Conservation (phyloP, 2,888 invertebrate species). For the Polyommatus icarus region DNA sequence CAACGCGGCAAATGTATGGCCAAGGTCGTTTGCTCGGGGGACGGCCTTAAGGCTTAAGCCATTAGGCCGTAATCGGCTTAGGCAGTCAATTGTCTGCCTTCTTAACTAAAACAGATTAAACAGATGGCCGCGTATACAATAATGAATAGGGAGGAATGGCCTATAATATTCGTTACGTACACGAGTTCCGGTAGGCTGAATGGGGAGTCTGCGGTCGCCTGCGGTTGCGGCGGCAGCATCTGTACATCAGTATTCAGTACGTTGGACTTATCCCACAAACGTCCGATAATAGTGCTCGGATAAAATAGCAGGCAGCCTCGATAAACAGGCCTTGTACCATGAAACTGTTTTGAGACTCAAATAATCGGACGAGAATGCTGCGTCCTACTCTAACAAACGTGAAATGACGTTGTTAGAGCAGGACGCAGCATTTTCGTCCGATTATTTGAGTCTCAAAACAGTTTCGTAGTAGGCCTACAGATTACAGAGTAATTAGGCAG, state of each 20-base stretch:
- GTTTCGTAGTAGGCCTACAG: too few relatives aligned
- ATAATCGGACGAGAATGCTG: too few relatives aligned
- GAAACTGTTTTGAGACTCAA: too few relatives aligned
- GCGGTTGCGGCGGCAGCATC: constrained; percentile 6
- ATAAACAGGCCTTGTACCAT: too few relatives aligned
- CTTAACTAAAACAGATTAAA: constrained; percentile 6
- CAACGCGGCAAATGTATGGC: too few relatives aligned
- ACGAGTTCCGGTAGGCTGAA: constrained; percentile 11
- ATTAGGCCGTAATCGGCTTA: constrained; percentile 16
- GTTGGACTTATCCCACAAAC: not conserved
- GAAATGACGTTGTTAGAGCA: too few relatives aligned
- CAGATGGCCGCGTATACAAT: constrained; percentile 4
- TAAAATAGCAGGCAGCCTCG: not conserved
- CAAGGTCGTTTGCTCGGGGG: too few relatives aligned
- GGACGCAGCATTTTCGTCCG: too few relatives aligned
- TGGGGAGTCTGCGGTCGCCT: constrained; percentile 19
- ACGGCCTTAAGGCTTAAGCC: too few relatives aligned
- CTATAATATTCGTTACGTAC: not conserved
- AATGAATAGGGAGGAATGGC: not conserved
- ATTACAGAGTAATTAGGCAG: constrained; percentile 6
- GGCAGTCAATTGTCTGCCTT: constrained; percentile 16
- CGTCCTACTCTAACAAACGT: too few relatives aligned
- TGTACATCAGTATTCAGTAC: constrained; percentile 10
- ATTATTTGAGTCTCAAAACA: too few relatives aligned
- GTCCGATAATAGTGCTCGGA: constrained; percentile 27